A percentile compares a stretch with the other conserved stretches of the same genome.
These are phyloP conservation scores for Heliopora coerulea DNA, from an alignment of 92 coral and sea anemone species.

Conservation along the genomic window DNA sequence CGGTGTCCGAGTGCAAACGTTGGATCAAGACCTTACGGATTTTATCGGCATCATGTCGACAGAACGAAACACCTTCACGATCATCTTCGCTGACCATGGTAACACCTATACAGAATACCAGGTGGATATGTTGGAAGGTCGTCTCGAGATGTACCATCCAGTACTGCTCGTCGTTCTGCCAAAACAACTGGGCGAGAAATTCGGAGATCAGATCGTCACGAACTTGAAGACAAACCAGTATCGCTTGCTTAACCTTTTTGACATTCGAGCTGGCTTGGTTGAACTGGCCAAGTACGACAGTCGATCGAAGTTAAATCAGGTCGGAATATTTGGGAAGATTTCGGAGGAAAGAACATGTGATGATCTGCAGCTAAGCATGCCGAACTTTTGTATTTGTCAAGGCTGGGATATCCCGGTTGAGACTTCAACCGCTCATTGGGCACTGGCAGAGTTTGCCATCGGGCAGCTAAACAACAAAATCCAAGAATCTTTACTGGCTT, in stretches of 20 bases:
- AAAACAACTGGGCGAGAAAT: slow-evolving; percentile 56
- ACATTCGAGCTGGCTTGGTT: slow-evolving; percentile 67
- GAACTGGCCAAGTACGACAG: slow-evolving; percentile 53
- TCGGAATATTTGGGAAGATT: slow-evolving; percentile 63
- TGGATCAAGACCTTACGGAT: slow-evolving; percentile 60
- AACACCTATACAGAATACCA: slow-evolving; percentile 79
- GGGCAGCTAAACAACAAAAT: slow-evolving; percentile 75
- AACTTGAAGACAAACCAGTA: slow-evolving; percentile 63
- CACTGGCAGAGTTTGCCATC: slow-evolving; percentile 81
- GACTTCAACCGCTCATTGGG: slow-evolving; percentile 52
- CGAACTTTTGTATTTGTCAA: slow-evolving; percentile 77
- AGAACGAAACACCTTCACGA: slow-evolving; percentile 61
- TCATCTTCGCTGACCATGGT: slow-evolving; percentile 83
- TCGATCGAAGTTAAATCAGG: slow-evolving; percentile 18
- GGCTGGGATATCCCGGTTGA: slow-evolving; percentile 68
- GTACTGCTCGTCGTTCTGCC: slow-evolving; percentile 67
- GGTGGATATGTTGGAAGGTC: slow-evolving; percentile 62
- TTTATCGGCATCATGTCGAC: slow-evolving; percentile 55
- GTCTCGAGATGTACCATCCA: slow-evolving; percentile 85
- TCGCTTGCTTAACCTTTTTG: slow-evolving; percentile 62
- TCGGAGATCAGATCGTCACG: slow-evolving; percentile 59
- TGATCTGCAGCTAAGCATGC: slow-evolving; percentile 64
- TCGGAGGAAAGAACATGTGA: slow-evolving; percentile 65
- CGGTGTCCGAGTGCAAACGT: slow-evolving; percentile 63
- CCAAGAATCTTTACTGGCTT: slow-evolving; percentile 17